A percentile compares a stretch with the other conserved stretches of the same genome.
These are phyloP conservation scores for Paratilapia polleni DNA, from an alignment of 2,113 vertebrate species.

Conservation along the genomic window DNA sequence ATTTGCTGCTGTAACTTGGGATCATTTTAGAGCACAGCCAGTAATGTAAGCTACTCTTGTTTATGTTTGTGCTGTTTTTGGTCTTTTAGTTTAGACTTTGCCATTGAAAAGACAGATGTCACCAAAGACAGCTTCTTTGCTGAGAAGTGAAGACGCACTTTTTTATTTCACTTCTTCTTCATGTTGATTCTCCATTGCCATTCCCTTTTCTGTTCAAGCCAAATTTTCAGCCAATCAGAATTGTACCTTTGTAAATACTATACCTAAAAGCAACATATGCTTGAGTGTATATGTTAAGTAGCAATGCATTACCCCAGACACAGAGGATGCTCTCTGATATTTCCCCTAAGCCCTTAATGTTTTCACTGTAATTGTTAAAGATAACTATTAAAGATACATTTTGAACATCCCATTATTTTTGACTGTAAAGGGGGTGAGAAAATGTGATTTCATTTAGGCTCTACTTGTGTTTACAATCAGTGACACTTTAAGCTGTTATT, in stretches of 20 bases:
- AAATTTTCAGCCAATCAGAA: background rate
- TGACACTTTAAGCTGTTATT: constrained; percentile 38
- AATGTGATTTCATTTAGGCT: background rate
- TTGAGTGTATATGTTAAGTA: background rate
- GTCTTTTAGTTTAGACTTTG: background rate
- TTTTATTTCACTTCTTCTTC: background rate
- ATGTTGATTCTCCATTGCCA: background rate
- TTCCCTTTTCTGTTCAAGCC: background rate
- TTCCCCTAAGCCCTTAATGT: background rate
- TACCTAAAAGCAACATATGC: background rate
- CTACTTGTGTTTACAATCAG: constrained; percentile 27
- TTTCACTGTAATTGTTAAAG: background rate
- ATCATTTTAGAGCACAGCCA: background rate
- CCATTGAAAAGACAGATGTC: background rate
- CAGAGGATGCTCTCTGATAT: background rate
- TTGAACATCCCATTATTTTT: background rate
- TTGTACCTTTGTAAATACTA: background rate
- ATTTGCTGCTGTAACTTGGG: background rate
- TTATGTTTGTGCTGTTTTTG: background rate
- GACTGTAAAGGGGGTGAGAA: background rate
- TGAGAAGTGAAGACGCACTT: too few relatives aligned
- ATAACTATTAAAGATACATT: background rate
- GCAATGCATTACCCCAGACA: background rate
- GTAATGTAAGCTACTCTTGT: background rate
- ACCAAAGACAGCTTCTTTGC: background rate